Percentiles rank a stretch among this genome's conserved stretches.
phyloP scores from a whole-genome alignment of 2,113 vertebrate genomes.

The Sitta europaea region DNA sequence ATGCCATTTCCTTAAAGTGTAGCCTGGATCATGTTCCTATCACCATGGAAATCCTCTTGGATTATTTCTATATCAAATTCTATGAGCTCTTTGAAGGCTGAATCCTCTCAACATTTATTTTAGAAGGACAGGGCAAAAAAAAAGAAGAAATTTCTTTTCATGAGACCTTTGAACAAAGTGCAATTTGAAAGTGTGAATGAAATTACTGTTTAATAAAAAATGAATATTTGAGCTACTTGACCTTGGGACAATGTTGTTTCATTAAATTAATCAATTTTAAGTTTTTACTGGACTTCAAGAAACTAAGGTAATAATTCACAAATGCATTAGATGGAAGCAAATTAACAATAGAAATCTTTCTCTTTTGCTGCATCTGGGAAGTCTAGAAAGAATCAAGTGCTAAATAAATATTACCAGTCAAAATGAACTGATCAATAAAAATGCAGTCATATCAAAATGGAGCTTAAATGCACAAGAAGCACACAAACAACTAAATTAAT shows the following conservation, averaged over 20 bases:
- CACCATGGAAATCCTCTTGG: constrained; percentile 50
- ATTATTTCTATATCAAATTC: constrained; percentile 49
- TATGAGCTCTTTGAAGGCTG: constrained; percentile 34
- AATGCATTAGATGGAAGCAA: background rate
- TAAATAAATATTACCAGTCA: background rate
- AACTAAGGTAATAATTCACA: constrained; percentile 34
- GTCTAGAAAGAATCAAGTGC: background rate
- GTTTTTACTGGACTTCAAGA: constrained; percentile 37
- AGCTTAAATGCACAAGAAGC: background rate
- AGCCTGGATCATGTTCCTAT: background rate
- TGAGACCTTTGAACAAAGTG: constrained; percentile 65
- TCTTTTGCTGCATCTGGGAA: background rate
- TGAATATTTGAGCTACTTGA: constrained; percentile 42
- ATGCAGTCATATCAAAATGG: background rate
- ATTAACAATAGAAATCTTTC: background rate
- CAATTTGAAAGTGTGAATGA: constrained; percentile 54
- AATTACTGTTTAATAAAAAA: constrained; percentile 59
- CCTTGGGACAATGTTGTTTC: constrained; percentile 41
- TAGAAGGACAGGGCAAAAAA: constrained; percentile 12
- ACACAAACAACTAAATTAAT: background rate
- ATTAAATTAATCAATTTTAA: constrained; percentile 58
- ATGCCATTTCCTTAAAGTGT: constrained; percentile 34
- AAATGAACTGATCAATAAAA: background rate
- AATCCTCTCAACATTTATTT: constrained; percentile 59
- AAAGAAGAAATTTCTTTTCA: constrained; percentile 11